These are phyloP conservation scores for Drosophila infuscata DNA, from an alignment of 2,888 invertebrate species.

Conservation along the genomic window DNA sequence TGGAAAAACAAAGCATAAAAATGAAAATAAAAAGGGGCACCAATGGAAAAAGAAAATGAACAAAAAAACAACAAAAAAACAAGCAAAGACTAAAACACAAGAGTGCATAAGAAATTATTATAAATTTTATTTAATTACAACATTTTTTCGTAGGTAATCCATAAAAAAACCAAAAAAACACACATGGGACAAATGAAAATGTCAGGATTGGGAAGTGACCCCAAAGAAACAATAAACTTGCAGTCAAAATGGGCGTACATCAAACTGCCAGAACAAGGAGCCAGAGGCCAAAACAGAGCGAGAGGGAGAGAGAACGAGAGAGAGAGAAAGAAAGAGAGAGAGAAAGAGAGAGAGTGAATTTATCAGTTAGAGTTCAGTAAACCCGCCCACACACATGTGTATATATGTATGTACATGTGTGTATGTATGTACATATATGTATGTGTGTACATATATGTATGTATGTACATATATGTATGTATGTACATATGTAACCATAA, in stretches of 20 bases:
- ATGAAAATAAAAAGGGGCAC: slow-evolving; percentile 24
- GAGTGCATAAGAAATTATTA: slow-evolving; percentile 69
- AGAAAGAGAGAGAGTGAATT: neutral
- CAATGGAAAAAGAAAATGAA: slow-evolving; percentile 1
- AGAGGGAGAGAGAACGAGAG: neutral
- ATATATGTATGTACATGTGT: too few species aligned
- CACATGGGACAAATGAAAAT: slow-evolving; percentile 64
- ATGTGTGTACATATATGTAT: too few species aligned
- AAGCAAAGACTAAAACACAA: slow-evolving; percentile 11
- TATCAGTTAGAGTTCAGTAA: slow-evolving; percentile 45
- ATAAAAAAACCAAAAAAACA: neutral
- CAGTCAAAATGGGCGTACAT: slow-evolving; percentile 55
- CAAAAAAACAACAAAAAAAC: too few species aligned
- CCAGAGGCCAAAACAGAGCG: neutral
- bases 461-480: too few species aligned
- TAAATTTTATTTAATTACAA: slow-evolving; percentile 78
- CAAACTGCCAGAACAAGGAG: slow-evolving; percentile 52
- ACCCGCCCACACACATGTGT: slow-evolving; percentile 35
- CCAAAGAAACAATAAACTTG: slow-evolving; percentile 44
- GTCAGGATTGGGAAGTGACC: slow-evolving; percentile 62
- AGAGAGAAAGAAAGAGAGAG: neutral
- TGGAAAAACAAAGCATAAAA: slow-evolving; percentile 31
- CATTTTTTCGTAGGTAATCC: slow-evolving; percentile 33
- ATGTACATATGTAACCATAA: too few species aligned
- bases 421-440: too few species aligned